phyloP scores from a whole-genome alignment of 2,113 vertebrate genomes.

The Nerophis ophidion region DNA sequence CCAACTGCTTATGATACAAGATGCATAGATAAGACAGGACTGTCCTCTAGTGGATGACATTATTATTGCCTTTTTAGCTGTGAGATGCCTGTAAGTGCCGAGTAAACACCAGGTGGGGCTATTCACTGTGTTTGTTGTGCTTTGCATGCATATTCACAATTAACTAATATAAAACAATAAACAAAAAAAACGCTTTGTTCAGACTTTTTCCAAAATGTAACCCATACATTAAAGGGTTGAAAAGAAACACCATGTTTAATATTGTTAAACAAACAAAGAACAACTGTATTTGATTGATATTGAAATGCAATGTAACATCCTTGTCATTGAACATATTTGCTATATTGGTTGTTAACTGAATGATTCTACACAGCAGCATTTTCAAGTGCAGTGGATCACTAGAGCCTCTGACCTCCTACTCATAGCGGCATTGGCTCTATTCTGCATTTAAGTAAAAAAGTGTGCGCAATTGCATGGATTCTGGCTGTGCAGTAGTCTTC shows the following conservation, averaged over 20 bases:
- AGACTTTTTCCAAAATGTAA: neutral
- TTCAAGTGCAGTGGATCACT: constrained; percentile 8
- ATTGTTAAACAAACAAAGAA: too few species aligned
- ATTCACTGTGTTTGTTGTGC: neutral
- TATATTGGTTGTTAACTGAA: too few species aligned
- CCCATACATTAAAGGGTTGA: neutral
- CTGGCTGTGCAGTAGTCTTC: too few species aligned
- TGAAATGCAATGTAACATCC: too few species aligned
- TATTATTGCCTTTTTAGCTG: neutral
- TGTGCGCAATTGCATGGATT: too few species aligned
- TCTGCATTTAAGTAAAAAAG: too few species aligned
- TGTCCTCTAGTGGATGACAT: constrained; percentile 52
- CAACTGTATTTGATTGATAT: too few species aligned
- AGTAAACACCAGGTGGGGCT: neutral
- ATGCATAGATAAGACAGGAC: constrained; percentile 20
- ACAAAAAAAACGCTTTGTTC: neutral
- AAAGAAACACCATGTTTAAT: neutral
- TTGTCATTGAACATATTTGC: too few species aligned
- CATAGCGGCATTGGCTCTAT: neutral
- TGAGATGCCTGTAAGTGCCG: neutral
- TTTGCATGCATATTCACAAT: too few species aligned
- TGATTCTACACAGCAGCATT: neutral
- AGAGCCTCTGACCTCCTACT: constrained; percentile 24
- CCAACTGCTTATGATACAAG: neutral
- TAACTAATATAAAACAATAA: neutral